Conservation (phyloP, 1,140 invertebrate species). For the Oscheius sp. region DNA sequence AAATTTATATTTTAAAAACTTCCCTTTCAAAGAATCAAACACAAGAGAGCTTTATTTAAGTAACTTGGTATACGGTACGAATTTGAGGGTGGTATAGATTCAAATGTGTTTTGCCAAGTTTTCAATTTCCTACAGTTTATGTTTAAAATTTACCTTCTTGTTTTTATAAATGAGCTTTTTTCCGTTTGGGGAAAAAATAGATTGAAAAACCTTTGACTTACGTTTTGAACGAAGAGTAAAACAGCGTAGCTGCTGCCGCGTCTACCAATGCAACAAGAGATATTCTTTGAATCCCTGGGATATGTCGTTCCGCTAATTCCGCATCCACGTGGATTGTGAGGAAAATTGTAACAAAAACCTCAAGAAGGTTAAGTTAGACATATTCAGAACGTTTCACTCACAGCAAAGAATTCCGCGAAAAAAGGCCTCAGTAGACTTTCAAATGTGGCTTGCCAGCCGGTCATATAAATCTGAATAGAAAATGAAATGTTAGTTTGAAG, state of each 20-base stretch:
- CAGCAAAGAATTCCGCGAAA: neutral
- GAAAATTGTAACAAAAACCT: conserved; percentile 3
- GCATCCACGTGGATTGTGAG: neutral
- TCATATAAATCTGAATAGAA: neutral
- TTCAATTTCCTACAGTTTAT: too few relatives aligned
- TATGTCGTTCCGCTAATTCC: neutral
- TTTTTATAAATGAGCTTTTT: neutral
- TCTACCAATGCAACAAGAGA: neutral
- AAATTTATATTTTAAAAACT: too few relatives aligned
- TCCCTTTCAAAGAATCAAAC: neutral
- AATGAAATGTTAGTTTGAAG: neutral
- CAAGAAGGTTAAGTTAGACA: neutral
- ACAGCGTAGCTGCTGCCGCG: neutral
- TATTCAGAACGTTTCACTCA: neutral
- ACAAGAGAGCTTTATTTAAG: too few relatives aligned
- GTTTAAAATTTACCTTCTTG: too few relatives aligned
- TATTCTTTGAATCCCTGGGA: neutral
- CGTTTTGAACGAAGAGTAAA: neutral
- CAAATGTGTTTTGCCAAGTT: too few relatives aligned
- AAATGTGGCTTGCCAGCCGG: neutral
- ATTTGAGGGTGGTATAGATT: too few relatives aligned
- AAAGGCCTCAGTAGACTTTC: neutral
- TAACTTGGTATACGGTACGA: too few relatives aligned
- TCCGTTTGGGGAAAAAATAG: neutral
- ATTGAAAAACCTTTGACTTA: neutral